These are phyloP conservation scores for Drosophila basisetae DNA, from an alignment of 2,888 invertebrate species.

Conservation along the genomic window DNA sequence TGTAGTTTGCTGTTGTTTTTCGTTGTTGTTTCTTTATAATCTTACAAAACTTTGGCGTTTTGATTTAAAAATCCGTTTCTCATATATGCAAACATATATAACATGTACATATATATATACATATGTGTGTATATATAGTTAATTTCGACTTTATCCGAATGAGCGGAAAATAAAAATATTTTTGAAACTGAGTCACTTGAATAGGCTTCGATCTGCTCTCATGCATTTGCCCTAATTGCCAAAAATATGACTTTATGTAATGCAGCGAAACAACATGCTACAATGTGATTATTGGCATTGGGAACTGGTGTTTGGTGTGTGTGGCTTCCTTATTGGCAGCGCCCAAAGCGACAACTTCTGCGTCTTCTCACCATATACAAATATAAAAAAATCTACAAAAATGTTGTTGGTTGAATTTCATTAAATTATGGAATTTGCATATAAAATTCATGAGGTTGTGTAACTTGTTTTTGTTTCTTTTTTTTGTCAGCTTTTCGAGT, in stretches of 20 bases:
- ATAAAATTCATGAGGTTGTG: slow-evolving; percentile 39
- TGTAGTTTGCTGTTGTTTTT: slow-evolving; percentile 35
- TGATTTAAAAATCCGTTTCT: slow-evolving; percentile 44
- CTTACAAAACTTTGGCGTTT: slow-evolving; percentile 74
- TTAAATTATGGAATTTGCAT: slow-evolving; percentile 66
- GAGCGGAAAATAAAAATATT: slow-evolving; percentile 15
- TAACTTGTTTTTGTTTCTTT: slow-evolving; percentile 26
- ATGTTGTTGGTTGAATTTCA: slow-evolving; percentile 43
- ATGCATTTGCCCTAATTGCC: slow-evolving; percentile 34
- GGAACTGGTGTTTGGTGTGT: not conserved
- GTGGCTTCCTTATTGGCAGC: slow-evolving; percentile 40
- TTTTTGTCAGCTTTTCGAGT: slow-evolving; percentile 1
- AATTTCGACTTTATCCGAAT: slow-evolving; percentile 6
- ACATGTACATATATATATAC: not conserved
- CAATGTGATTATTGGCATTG: slow-evolving; percentile 31
- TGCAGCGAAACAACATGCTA: slow-evolving; percentile 8
- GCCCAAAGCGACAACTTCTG: slow-evolving; percentile 26
- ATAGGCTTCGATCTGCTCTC: slow-evolving; percentile 20
- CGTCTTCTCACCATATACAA: slow-evolving; percentile 24
- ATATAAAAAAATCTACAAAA: slow-evolving; percentile 9
- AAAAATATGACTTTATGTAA: slow-evolving; percentile 26
- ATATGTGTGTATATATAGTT: not conserved
- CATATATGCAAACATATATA: not conserved
- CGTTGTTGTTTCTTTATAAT: slow-evolving; percentile 40
- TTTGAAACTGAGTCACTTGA: slow-evolving; percentile 12